Evolutionary conservation across 2,113 vertebrate genomes (phyloP), one percentile per base, ranked within the genome.

Genomic region (Clarias magur): DNA sequence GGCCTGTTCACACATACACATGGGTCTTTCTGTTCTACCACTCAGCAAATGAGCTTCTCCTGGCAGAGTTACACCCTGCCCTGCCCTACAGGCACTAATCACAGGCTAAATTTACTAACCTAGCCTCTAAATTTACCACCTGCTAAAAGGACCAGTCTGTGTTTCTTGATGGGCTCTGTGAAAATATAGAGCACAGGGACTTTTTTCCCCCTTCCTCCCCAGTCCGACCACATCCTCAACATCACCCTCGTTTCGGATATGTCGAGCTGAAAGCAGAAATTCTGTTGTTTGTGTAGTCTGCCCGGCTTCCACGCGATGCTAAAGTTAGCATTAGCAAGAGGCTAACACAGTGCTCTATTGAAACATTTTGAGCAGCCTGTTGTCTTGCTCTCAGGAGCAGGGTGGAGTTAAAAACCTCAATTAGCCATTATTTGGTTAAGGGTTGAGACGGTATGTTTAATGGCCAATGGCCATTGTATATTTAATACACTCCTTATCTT

Each of bases 21-120:
- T 53, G 56, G 82, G 83, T 23, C 88, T 73, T 88, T 87, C 85
- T 86, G 53, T 87, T 87, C 88, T 87, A 85, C 83, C 85, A 72
- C 57, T 82, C 82, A 85, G 85, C 90, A 79, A 73, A 78, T 83
- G 83, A 76, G 79, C 79, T 80, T 72, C 90, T 86, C 85, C 34
- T 91, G 80, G 78, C 88, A 85, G 81, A 76, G 85, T 89, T 86
- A 56, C 48, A 85, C 83, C 88, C 89, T 89, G 86, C 90, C 91
- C 90, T 72, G 72, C 85, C 86, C 84, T 34, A 42, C 56, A 87
- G 89, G 90, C 86, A 85, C 89, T 89, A 92, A 93, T 93, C 91
- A 86, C 89, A 90, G 89, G 90, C 92, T 89, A 91, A 92, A 91
- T 89, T 92, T 89, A 93, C 92, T 88, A 82, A 87, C 78, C 82